phyloP scores from a whole-genome alignment of 2,113 vertebrate species.

The Perca flavescens region DNA sequence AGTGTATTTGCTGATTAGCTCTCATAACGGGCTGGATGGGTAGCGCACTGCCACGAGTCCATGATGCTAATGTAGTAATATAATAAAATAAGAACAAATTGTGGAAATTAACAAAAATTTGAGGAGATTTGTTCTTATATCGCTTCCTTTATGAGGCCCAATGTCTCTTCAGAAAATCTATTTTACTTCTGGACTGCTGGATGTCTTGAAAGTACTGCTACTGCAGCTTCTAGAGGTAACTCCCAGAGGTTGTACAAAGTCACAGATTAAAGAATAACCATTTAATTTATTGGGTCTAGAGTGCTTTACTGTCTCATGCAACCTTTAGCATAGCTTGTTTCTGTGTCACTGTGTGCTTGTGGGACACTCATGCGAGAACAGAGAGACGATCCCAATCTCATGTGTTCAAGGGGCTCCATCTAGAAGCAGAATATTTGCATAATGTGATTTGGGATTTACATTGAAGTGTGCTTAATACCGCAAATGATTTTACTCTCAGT shows the following conservation, averaged over 20 bases:
- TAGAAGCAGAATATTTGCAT: conserved; percentile 74
- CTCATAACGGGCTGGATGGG: too few species aligned
- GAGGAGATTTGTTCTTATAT: too few species aligned
- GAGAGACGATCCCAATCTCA: conserved; percentile 67
- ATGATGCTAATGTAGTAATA: too few species aligned
- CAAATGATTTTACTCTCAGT: conserved; percentile 62
- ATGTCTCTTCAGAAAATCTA: background rate
- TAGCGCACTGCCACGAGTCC: too few species aligned
- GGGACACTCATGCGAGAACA: conserved; percentile 4
- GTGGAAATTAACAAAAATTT: too few species aligned
- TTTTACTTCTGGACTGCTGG: background rate
- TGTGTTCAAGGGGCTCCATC: conserved; percentile 69
- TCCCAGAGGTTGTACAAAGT: background rate
- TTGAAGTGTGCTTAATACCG: conserved; percentile 70
- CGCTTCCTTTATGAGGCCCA: background rate
- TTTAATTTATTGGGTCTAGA: background rate
- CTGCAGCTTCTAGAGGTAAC: background rate
- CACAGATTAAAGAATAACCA: background rate
- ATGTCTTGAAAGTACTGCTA: background rate
- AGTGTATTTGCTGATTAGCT: too few species aligned
- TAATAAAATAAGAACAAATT: too few species aligned
- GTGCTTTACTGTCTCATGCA: background rate
- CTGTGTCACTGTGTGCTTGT: conserved; percentile 8
- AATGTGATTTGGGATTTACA: conserved; percentile 75
- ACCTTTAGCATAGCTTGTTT: background rate